Evolutionary conservation across 2,113 vertebrate species (phyloP).

Genomic region (Silurus asotus): DNA sequence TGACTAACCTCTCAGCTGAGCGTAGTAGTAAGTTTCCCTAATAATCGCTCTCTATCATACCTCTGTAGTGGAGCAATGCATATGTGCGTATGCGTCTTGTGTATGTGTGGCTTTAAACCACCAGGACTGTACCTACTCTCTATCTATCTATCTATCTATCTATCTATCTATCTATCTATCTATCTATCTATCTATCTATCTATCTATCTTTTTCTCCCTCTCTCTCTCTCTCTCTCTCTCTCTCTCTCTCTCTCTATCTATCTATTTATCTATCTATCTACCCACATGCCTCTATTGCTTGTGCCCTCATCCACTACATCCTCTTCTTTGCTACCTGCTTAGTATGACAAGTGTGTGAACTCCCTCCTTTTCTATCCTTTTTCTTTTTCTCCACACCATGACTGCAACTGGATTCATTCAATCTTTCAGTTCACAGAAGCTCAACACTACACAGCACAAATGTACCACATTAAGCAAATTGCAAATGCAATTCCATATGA

Average conservation of each 20-base stretch:
- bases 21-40: conserved; percentile 13
- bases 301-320: conserved; percentile 32
- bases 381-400: conserved; percentile 61
- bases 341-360: conserved; percentile 40
- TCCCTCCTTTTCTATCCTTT: conserved; percentile 51
- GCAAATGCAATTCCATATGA: too few relatives aligned
- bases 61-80: conserved; percentile 65
- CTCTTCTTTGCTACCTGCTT: conserved; percentile 33
- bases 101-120: conserved; percentile 53
- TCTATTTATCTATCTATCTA: neutral
- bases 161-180: conserved; percentile 15
- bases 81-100: conserved; percentile 6
- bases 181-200: conserved; percentile 7
- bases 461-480: neutral
- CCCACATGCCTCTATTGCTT: conserved; percentile 30
- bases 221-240: conserved; percentile 23
- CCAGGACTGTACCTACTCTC: conserved; percentile 32
- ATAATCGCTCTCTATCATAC: conserved; percentile 39
- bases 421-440: conserved; percentile 73
- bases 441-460: conserved; percentile 63
- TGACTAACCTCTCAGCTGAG: conserved; percentile 10
- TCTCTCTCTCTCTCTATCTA: conserved; percentile 17
- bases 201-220: conserved; percentile 30
- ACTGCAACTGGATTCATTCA: conserved; percentile 65
- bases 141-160: conserved; percentile 19